Percentiles rank a stretch among this genome's conserved stretches.
phyloP scores from a whole-genome alignment of 1,140 invertebrate genomes.

The Matsumurasca onukii region DNA sequence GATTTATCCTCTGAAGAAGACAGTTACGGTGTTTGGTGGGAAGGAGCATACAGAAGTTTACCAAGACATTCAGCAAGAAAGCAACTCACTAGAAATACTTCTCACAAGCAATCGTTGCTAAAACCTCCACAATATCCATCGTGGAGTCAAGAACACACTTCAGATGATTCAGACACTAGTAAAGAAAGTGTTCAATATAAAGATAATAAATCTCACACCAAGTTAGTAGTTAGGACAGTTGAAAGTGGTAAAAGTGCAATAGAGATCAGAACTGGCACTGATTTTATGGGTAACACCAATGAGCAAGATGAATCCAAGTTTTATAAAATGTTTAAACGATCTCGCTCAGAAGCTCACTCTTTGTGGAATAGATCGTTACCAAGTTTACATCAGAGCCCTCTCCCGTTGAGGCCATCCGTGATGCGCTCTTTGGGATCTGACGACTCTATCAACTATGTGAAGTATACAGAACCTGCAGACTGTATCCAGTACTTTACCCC shows the following conservation, averaged over 20 bases:
- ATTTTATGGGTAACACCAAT: slow-evolving; percentile 42
- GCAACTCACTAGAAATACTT: not conserved
- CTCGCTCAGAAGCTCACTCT: slow-evolving; percentile 41
- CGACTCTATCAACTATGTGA: slow-evolving; percentile 13
- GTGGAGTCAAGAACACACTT: not conserved
- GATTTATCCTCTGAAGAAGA: slow-evolving; percentile 21
- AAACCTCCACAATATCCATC: not conserved
- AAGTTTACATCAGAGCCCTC: slow-evolving; percentile 22
- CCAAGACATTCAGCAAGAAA: slow-evolving; percentile 9
- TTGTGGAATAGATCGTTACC: slow-evolving; percentile 36
- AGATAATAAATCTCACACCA: slow-evolving; percentile 50
- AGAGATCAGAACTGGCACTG: slow-evolving; percentile 53
- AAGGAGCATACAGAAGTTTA: slow-evolving; percentile 45
- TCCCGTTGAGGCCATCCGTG: not conserved
- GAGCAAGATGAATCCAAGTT: not conserved
- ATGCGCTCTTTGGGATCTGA: slow-evolving; percentile 15
- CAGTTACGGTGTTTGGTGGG: slow-evolving; percentile 46
- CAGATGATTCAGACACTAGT: slow-evolving; percentile 28
- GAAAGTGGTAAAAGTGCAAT: slow-evolving; percentile 54
- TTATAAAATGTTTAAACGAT: not conserved
- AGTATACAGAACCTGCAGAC: slow-evolving; percentile 5
- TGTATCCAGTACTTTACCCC: slow-evolving; percentile 40
- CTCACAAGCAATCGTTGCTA: not conserved
- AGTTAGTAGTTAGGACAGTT: slow-evolving; percentile 53
- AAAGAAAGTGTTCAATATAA: slow-evolving; percentile 16